Evolutionary conservation across 2,888 invertebrate species (phyloP), one percentile per base, ranked within the genome.

Genomic region (Calameuta filiformis): DNA sequence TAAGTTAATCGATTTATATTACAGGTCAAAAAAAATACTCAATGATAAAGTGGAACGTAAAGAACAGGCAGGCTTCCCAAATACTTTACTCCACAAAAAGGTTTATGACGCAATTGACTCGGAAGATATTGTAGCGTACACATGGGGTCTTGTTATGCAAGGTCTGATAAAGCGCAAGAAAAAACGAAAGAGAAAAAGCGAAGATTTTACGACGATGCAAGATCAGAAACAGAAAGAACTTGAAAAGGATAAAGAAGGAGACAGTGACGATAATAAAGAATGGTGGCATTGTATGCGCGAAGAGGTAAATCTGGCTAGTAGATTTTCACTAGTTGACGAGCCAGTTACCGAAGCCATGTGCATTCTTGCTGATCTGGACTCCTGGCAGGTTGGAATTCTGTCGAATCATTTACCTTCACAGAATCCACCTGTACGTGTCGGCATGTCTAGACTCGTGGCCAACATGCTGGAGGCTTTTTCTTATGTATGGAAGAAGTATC

Each of bases 401-500:
- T 90, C 91, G 1, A 91, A 88, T 77, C 88, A 87, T 23, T 84
- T 86, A 35, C 83, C 88, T 0, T 76, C 79, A 1, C 85, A 87
- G 23, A 91, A 90, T 3, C 89, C 92, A 69, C 92, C 92, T 71
- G 91, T 93, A 12, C 92, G 93, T 0, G 93, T 95, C 31, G 96
- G 96, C 1, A 95, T 96, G 95, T 97, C 97, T 0, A 95, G 96
- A 75, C 92, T 97, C 15, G 96, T 98, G 23, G 95, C 96, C 35
- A 95, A 95, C 83, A 96, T 97, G 95, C 91, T 98, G 81, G 98
- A 98, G 91, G 95, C 96, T 0, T 93, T 97, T 40, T 94, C 95
- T 68, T 95, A 95, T 81, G 95, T 98, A 94, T 95, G 91, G 91
- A 89, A 95, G 91, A 94, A 93, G 81, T 94, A 96, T 30, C 94